Conservation (phyloP, 2,113 vertebrate genomes). For the Coptodon bakossiorum region DNA sequence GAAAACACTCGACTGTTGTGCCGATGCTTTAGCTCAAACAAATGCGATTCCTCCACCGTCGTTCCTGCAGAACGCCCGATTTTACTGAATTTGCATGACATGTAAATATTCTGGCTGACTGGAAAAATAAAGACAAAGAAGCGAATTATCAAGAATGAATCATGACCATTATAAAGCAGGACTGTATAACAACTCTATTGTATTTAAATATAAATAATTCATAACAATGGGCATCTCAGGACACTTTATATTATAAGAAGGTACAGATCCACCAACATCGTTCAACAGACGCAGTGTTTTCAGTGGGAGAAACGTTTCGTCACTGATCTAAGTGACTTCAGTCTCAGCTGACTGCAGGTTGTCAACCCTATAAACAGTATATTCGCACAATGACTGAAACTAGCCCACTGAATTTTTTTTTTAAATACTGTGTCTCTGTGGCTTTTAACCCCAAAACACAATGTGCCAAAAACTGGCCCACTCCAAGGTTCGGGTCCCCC, state of each 20-base stretch:
- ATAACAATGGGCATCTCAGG: neutral
- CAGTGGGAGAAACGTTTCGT: neutral
- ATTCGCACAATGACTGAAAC: neutral
- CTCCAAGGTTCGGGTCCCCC: too few species aligned
- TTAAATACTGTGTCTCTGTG: too few species aligned
- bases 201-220: fast-evolving
- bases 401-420: neutral
- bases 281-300: neutral
- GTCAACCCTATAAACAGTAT: neutral
- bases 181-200: neutral
- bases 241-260: neutral
- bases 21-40: neutral
- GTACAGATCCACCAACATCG: neutral
- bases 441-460: too few species aligned
- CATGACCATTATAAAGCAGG: fast-evolving
- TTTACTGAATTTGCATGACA: neutral
- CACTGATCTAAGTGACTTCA: fast-evolving
- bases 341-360: neutral
- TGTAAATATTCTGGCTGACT: neutral
- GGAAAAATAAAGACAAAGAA: neutral
- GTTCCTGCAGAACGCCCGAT: neutral
- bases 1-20: neutral
- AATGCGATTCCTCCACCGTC: neutral
- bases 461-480: too few species aligned
- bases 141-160: neutral